Evolutionary conservation across 1,140 invertebrate genomes (phyloP).

Genomic region (Centruroides sculpturatus): DNA sequence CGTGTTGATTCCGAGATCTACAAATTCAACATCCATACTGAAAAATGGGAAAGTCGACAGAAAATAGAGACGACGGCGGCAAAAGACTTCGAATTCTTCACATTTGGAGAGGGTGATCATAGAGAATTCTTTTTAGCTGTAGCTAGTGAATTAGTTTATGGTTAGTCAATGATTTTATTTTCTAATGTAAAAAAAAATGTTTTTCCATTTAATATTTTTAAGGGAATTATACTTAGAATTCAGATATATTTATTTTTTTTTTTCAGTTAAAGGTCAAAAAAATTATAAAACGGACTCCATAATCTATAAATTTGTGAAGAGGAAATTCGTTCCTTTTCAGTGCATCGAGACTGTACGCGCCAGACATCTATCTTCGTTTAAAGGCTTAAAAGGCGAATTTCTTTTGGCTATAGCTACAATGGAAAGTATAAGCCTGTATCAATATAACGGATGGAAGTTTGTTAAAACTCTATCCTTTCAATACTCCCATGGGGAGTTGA

Average conservation of each 20-base stretch:
- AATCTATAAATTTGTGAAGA: constrained; percentile 27
- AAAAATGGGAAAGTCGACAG: constrained; percentile 30
- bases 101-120: constrained; percentile 9
- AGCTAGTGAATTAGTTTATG: constrained; percentile 16
- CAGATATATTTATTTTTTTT: too few species aligned
- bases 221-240: too few species aligned
- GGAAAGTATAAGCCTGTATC: constrained; percentile 20
- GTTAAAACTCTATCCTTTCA: constrained; percentile 15
- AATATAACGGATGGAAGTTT: constrained; percentile 35
- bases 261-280: too few species aligned
- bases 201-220: too few species aligned
- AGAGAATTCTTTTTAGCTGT: constrained; percentile 23
- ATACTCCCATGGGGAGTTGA: constrained; percentile 7
- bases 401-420: constrained; percentile 18
- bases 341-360: constrained; percentile 20
- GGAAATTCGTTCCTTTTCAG: constrained; percentile 33
- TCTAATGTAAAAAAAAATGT: too few species aligned
- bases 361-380: constrained; percentile 17
- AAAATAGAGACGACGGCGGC: constrained; percentile 29
- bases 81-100: constrained; percentile 24
- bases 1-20: constrained; percentile 34
- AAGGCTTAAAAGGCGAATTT: constrained; percentile 14
- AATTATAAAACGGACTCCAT: constrained; percentile 15
- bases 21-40: constrained; percentile 27
- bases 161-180: too few species aligned